These are phyloP conservation scores for Macropus fuliginosus DNA, from an alignment of 2,797 vertebrate genomes.

Conservation along the genomic window DNA sequence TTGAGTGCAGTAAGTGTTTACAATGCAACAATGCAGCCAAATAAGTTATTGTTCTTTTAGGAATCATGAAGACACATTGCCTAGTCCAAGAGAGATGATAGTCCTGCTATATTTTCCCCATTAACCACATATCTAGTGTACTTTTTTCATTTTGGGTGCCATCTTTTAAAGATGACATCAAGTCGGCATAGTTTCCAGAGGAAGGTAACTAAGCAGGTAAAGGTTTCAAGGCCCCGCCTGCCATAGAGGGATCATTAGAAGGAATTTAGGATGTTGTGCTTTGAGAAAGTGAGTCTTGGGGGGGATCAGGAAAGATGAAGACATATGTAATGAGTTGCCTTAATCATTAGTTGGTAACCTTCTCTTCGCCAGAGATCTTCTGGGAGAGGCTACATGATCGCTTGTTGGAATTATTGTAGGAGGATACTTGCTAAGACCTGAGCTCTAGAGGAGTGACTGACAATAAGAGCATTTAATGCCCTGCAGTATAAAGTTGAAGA, in stretches of 20 bases:
- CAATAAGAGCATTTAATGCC: background rate
- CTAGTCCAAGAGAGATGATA: background rate
- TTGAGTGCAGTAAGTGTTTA: background rate
- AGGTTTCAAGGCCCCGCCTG: background rate
- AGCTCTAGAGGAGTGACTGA: background rate
- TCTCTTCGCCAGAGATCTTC: background rate
- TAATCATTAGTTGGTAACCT: background rate
- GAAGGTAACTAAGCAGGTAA: background rate
- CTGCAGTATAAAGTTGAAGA: background rate
- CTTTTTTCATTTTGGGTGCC: background rate
- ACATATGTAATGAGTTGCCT: background rate
- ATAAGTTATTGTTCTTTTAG: background rate
- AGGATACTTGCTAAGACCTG: no score
- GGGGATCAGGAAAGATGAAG: background rate
- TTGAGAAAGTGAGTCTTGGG: background rate
- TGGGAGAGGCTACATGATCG: background rate
- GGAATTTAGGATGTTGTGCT: background rate
- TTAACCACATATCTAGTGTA: background rate
- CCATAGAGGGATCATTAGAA: background rate
- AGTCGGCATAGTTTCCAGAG: background rate
- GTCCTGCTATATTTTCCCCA: background rate
- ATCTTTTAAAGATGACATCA: background rate
- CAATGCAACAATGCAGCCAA: background rate
- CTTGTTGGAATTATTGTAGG: no score
- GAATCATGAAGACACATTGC: background rate